These are phyloP conservation scores for Ormyrus thymus DNA, from an alignment of 2,888 invertebrate species.

Conservation along the genomic window DNA sequence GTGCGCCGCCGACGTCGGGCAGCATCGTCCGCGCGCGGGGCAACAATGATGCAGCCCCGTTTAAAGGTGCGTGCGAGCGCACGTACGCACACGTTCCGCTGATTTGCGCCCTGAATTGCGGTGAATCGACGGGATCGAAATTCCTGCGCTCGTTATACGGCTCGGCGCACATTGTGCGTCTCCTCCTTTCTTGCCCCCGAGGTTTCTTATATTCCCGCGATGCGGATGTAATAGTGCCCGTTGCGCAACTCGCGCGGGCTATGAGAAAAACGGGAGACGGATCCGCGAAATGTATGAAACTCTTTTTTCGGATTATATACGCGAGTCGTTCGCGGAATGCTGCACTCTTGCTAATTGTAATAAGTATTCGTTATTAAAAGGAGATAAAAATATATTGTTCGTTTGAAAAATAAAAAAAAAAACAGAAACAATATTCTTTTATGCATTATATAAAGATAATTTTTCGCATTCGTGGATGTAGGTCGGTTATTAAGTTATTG, in stretches of 20 bases:
- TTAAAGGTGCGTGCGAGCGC: background rate
- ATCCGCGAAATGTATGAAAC: background rate
- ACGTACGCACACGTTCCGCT: background rate
- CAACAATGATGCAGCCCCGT: constrained; percentile 30
- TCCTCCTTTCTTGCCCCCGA: background rate
- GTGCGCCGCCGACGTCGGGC: background rate
- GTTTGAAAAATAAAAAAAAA: background rate
- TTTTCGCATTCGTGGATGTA: constrained; percentile 38
- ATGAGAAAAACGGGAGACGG: too few relatives aligned
- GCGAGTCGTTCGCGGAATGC: background rate
- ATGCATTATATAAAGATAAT: constrained; percentile 17
- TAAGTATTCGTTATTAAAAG: background rate
- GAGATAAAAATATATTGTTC: constrained; percentile 5
- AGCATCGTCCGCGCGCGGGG: constrained; percentile 7
- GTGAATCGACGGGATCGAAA: constrained; percentile 35
- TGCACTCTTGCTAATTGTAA: background rate
- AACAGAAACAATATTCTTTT: constrained; percentile 2
- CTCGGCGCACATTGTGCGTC: background rate
- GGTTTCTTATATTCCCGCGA: background rate
- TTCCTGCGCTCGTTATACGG: background rate
- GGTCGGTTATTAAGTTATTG: constrained; percentile 48
- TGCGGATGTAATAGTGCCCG: background rate
- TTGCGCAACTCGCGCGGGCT: too few relatives aligned
- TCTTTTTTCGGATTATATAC: background rate
- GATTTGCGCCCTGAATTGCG: constrained; percentile 22